A percentile compares a stretch with the other conserved stretches of the same genome.
phyloP scores from a whole-genome alignment of 2,888 invertebrate genomes.

The Ecdyonurus torrentis region DNA sequence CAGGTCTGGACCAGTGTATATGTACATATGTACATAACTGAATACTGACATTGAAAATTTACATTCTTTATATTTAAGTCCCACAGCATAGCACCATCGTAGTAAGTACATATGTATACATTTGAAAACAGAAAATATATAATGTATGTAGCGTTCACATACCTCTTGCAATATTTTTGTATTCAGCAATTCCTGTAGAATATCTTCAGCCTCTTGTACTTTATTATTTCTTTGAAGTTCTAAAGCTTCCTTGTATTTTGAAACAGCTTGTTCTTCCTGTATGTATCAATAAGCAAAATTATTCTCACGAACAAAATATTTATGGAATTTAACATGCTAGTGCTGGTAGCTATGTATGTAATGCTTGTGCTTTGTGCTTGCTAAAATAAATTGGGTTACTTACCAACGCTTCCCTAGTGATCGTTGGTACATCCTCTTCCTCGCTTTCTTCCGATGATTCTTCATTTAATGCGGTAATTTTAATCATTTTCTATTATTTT shows the following conservation, averaged over 20 bases:
- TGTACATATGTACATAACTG: no score
- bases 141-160: no score
- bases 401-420: constrained; percentile 42
- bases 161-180: constrained; percentile 42
- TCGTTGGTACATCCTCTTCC: constrained; percentile 32
- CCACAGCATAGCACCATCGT: no score
- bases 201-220: constrained; percentile 44
- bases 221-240: constrained; percentile 47
- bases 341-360: no score
- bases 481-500: constrained; percentile 17
- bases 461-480: constrained; percentile 49
- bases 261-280: constrained; percentile 64
- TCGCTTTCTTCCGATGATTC: constrained; percentile 40
- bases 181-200: constrained; percentile 47
- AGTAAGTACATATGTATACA: no score
- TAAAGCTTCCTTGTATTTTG: constrained; percentile 62
- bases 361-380: no score
- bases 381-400: no score
- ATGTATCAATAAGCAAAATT: no score
- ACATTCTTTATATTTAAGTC: constrained; percentile 12
- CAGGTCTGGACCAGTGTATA: no score
- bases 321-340: constrained; percentile 6
- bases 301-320: background rate
- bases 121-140: no score
- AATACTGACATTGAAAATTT: no score